Evolutionary conservation across 2,888 invertebrate species (phyloP).

Genomic region (Ethmia dodecea): DNA sequence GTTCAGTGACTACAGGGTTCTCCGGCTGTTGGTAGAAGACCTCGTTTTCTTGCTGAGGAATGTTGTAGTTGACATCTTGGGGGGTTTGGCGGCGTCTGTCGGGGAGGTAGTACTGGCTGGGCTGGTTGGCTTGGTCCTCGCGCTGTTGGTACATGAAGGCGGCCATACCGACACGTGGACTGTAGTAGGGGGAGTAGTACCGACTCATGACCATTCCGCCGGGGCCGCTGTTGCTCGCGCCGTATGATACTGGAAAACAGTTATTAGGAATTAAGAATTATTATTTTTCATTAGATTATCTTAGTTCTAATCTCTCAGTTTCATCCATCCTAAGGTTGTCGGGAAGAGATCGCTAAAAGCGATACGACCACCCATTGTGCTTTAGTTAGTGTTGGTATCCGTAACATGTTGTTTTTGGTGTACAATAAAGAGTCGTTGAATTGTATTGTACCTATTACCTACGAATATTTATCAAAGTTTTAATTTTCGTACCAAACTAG

Average conservation of each 20-base stretch:
- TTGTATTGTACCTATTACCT: too few species aligned
- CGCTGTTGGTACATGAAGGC: constrained; percentile 60
- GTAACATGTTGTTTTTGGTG: too few species aligned
- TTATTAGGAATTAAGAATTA: too few species aligned
- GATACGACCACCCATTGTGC: too few species aligned
- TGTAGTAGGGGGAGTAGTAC: constrained; percentile 66
- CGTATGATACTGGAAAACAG: constrained; percentile 53
- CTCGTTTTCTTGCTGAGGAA: constrained; percentile 63
- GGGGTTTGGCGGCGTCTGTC: constrained; percentile 61
- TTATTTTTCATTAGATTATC: too few species aligned
- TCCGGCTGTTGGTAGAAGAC: constrained; percentile 40
- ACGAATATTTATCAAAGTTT: too few species aligned
- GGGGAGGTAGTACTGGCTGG: constrained; percentile 57
- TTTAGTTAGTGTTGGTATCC: too few species aligned
- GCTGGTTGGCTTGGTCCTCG: constrained; percentile 34
- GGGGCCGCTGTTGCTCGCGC: constrained; percentile 50
- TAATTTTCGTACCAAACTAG: too few species aligned
- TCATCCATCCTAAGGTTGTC: too few species aligned
- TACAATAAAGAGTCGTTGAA: too few species aligned
- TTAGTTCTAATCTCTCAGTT: too few species aligned
- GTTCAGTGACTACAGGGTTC: constrained; percentile 44
- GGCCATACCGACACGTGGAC: constrained; percentile 53
- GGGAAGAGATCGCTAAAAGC: too few species aligned
- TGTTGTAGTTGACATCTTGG: constrained; percentile 43
- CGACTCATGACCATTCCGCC: constrained; percentile 63